These are phyloP conservation scores for Pseudachorutes palmiensis DNA, from an alignment of 1,140 invertebrate genomes.

Conservation along the genomic window DNA sequence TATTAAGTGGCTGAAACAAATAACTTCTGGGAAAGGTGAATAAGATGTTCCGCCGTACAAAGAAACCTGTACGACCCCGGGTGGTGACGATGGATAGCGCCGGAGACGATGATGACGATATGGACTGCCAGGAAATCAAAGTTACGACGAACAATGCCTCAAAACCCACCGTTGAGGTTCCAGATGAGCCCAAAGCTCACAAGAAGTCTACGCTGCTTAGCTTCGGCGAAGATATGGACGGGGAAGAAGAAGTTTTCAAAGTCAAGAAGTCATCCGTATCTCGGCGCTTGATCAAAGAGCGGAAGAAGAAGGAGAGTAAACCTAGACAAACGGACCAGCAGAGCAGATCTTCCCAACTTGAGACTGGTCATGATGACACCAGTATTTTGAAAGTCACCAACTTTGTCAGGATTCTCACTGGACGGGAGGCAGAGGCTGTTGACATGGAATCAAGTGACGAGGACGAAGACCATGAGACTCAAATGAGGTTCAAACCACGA, in stretches of 20 bases:
- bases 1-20: neutral
- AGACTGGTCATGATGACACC: neutral
- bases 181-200: conserved; percentile 40
- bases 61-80: conserved; percentile 70
- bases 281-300: conserved; percentile 74
- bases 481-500: conserved; percentile 22
- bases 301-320: conserved; percentile 65
- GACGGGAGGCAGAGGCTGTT: conserved; percentile 66
- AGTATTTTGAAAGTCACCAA: conserved; percentile 13
- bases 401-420: conserved; percentile 55
- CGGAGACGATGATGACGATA: conserved; percentile 53
- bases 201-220: conserved; percentile 57
- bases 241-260: conserved; percentile 82
- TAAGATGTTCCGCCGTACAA: conserved; percentile 69
- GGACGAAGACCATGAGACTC: conserved; percentile 44
- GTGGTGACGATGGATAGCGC: conserved; percentile 64
- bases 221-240: conserved; percentile 65
- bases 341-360: conserved; percentile 40
- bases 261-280: conserved; percentile 90
- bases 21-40: too few relatives aligned
- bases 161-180: neutral
- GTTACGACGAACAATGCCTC: neutral
- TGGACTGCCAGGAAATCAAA: conserved; percentile 12
- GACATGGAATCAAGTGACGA: conserved; percentile 65
- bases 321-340: conserved; percentile 46